Evolutionary conservation across 2,113 vertebrate genomes (phyloP), one percentile per base, ranked within the genome.

Genomic region (Sapayoa aenigma): DNA sequence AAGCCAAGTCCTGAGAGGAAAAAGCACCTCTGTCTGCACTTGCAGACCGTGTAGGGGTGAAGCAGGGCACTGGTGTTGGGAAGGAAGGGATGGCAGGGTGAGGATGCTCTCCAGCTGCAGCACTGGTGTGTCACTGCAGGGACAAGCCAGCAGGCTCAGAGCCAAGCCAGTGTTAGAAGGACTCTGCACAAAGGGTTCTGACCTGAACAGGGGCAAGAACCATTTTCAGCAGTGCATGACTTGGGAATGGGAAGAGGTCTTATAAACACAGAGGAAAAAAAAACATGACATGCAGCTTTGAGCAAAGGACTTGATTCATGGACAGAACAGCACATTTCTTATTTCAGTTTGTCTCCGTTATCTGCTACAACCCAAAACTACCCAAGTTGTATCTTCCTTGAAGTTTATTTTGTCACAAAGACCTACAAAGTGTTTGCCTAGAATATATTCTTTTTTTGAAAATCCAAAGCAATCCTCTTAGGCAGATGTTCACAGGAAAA

Each of bases 381-480:
- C 62, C n/a, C 56, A n/a, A 49, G 41, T 23, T 83, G 62, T 21
- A 76, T 31, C 55, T 74, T 77, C 46, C 24, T 31, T 58, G 24
- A 41, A 84, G 59, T 71, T 62, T 5, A 3, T 39, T 49, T 81
- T 90, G 53, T 53, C 4, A 5, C 58, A 60, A 65, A 84, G 92
- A 88, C 66, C 76, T 92, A 52, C 42, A 30, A 82, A 66, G 59
- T 69, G 58, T 82, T 74, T 77, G 77, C 87, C 84, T 80, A 97
- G 91, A 84, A 92, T 55, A 44, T 47, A 67, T 59, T 92, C 63
- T 71, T 92, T 96, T 88, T 96, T 93, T 86, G 74, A 77, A 96
- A 97, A 96, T 95, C 95, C 93, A 66, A 49, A 92, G 77, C 87
- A 97, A 94, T 96, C 96, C 93, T 97, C 91, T 93, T 97, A 96